Evolutionary conservation across 2,888 invertebrate species (phyloP).

Genomic region (Meliscaeva auricollis): DNA sequence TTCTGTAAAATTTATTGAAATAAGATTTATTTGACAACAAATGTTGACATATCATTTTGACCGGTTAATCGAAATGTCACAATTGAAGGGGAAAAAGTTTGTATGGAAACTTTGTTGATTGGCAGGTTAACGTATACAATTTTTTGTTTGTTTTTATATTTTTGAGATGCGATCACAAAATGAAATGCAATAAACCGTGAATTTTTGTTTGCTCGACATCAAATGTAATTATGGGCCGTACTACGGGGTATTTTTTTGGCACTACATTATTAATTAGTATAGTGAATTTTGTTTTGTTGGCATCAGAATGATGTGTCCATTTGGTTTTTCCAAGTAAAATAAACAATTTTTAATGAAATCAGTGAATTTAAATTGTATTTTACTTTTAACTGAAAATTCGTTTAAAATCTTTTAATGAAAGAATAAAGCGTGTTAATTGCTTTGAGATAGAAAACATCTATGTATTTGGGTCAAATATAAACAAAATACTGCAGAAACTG

Average conservation of each 20-base stretch:
- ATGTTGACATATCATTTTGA: conserved; percentile 31
- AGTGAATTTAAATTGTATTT: not conserved
- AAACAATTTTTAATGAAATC: not conserved
- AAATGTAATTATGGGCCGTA: not conserved
- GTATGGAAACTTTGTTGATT: not conserved
- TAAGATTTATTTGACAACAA: conserved; percentile 14
- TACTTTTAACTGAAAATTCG: not conserved
- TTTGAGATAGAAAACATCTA: too few relatives aligned
- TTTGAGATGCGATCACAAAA: not conserved
- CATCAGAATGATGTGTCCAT: conserved; percentile 6
- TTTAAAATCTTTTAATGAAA: not conserved
- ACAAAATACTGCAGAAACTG: too few relatives aligned
- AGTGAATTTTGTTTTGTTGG: not conserved
- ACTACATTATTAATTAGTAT: not conserved
- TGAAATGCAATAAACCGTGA: conserved; percentile 18
- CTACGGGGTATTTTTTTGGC: not conserved
- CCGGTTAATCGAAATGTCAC: conserved; percentile 42
- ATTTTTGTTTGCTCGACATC: conserved; percentile 2
- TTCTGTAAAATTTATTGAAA: not conserved
- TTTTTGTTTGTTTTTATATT: not conserved
- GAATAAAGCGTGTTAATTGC: too few relatives aligned
- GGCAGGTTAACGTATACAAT: not conserved
- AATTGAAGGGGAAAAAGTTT: not conserved
- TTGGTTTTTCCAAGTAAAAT: conserved; percentile 11
- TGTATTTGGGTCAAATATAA: too few relatives aligned